A percentile compares a stretch with the other conserved stretches of the same genome.
These are phyloP conservation scores for Nomada hirtipes DNA, from an alignment of 2,888 invertebrate species.

Conservation along the genomic window DNA sequence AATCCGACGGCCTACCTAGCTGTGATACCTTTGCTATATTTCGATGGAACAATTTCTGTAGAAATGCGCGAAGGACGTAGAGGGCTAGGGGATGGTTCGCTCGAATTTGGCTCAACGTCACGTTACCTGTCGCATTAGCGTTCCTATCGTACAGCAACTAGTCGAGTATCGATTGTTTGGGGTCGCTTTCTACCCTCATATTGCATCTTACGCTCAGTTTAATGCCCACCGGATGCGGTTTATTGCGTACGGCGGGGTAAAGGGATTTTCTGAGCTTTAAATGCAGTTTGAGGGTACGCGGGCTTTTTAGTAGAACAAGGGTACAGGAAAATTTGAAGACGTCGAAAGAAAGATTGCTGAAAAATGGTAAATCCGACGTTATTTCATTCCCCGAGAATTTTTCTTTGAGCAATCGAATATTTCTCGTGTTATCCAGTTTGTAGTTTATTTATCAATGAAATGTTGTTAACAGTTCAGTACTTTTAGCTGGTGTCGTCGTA, in stretches of 20 bases:
- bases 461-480: too few relatives aligned
- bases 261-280: slow-evolving; percentile 1
- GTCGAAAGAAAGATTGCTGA: too few relatives aligned
- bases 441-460: too few relatives aligned
- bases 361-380: too few relatives aligned
- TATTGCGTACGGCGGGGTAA: background rate
- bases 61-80: slow-evolving; percentile 43
- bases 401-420: too few relatives aligned
- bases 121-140: slow-evolving; percentile 78
- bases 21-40: slow-evolving; percentile 66
- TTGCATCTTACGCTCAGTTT: slow-evolving; percentile 1
- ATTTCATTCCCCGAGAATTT: too few relatives aligned
- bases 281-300: too few relatives aligned
- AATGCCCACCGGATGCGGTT: background rate
- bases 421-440: too few relatives aligned
- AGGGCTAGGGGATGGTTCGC: slow-evolving; percentile 27
- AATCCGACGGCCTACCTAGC: slow-evolving; percentile 79
- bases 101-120: slow-evolving; percentile 76
- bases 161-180: slow-evolving; percentile 51
- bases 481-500: too few relatives aligned
- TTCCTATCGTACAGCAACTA: slow-evolving; percentile 43
- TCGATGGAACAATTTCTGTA: slow-evolving; percentile 60
- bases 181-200: slow-evolving; percentile 22
- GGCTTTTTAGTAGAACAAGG: too few relatives aligned
- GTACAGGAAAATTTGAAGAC: too few relatives aligned